Base-by-base conservation (phyloP, 2,888 invertebrate species). In the Cremastobaeus sp. region DNA sequence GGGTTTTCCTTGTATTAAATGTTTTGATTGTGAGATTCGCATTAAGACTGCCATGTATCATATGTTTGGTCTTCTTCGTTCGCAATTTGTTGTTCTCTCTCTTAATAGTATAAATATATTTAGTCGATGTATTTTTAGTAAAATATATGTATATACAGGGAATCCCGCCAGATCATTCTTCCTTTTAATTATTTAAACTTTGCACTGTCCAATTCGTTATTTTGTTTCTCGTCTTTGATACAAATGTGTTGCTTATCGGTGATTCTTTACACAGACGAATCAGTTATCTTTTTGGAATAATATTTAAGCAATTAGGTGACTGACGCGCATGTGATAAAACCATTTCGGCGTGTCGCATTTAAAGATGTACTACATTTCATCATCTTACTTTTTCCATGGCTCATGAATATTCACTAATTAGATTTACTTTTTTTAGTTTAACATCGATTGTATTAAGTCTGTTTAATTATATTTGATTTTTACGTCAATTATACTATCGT, bases 271-370 rank as follows among this genome's bases (percentile, higher is more conserved):
- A 35, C 35, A 25, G 35, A 15, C 17, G 11, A n/a, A 25, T 52
- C 15, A 15, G 39, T 54, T 54, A 54, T 54, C 54, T 28, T 39
- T 28, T 39, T 54, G 15, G n/a, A 54, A 54, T 54, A 54, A 54
- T 54, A 54, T 54, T 54, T 28, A 41, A 54, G 41, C 39, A 14
- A 39, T 50, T 39, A 54, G 39, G 28, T 54, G 54, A 28, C 39
- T 41, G 39, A 41, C 18, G 30, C 30, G 18, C 25, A n/a, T n/a
- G 17, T 54, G 39, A 54, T 39, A 39, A 47, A 30, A 11, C 32
- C 48, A 14, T 48, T 47, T 32, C 9, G 30, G 12, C 28, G 14
- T 45, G 25, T 6, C 43, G 43, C 43, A 21, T 12, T 45, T 45
- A 3, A 18, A 20, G 20, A 41, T 39, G 1, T 12, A 25, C 28